Base-by-base conservation (phyloP, 2,888 invertebrate species). In the Aproaerema taeniolella region DNA sequence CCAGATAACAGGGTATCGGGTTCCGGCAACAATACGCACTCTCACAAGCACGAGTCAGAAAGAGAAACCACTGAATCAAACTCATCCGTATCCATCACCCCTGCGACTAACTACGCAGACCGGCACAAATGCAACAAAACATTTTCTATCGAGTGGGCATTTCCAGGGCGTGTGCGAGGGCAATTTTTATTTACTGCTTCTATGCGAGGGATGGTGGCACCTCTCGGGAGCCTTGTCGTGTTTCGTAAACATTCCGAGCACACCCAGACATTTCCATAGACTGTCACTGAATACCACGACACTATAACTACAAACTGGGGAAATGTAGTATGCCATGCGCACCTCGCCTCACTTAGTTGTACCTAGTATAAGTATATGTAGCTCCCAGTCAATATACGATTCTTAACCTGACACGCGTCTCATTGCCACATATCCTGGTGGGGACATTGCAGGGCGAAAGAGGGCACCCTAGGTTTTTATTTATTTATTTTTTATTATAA, bases 141-240 rank as follows among this genome's bases (percentile, higher is more conserved):
- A 87, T 87, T 87, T 87, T 63, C 87, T 87, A 86, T 87, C 85
- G 72, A 87, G 87, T 83, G 87, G 87, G 82, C 87, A 87, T 68
- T 87, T 87, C 87, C 87, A 87, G 68, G 87, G 87, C 57, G 87
- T 85, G 61, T 86, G 85, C 49, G 81, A 77, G 49, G 82, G 75
- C 46, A 73, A 75, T 67, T 87, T 87, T 79, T 80, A 85, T 74
- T 81, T 83, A 63, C 75, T 71, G 62, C 80, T 77, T 63, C 81
- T 83, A 67, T 78, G 78, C 39, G 79, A 71, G 57, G 69, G 66
- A 56, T 74, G 77, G 42, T 67, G 72, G 73, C 85, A 83, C 81
- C 85, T 71, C 83, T 85, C 81, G 59, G 79, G 79, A 74, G 79
- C 67, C 75, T 76, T 78, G 67, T 72, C 72, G 81, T 82, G 75